Conservation (phyloP, 2,797 vertebrate species). For the Sebastes alutus region DNA sequence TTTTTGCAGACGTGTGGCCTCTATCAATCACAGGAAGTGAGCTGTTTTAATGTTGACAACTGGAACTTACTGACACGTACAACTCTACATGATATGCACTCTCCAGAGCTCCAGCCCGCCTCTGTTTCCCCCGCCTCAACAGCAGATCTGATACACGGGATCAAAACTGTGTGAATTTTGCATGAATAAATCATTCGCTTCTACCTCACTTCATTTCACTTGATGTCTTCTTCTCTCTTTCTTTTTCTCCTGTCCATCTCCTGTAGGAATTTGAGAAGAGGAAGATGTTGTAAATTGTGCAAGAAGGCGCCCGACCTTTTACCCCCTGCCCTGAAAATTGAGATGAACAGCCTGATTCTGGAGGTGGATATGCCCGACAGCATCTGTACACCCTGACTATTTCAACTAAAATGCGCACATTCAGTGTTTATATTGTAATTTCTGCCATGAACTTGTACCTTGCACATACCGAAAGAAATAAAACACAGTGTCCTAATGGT, state of each 20-base stretch:
- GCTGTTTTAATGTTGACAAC: conserved; percentile 58
- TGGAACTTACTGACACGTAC: conserved; percentile 39
- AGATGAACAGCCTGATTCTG: conserved; percentile 62
- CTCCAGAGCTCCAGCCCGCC: conserved; percentile 47
- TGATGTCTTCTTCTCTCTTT: conserved; percentile 33
- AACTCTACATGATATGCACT: conserved; percentile 36
- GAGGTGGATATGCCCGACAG: conserved; percentile 52
- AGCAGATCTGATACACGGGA: conserved; percentile 50
- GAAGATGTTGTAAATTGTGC: conserved; percentile 90
- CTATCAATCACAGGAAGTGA: conserved; percentile 57
- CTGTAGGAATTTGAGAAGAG: conserved; percentile 97
- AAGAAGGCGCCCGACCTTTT: conserved; percentile 43
- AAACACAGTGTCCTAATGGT: conserved; percentile 57
- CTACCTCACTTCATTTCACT: conserved; percentile 50
- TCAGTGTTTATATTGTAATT: conserved; percentile 71
- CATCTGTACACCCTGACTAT: conserved; percentile 44
- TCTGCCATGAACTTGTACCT: conserved; percentile 71
- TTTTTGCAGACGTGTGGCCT: conserved; percentile 29
- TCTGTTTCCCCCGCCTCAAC: conserved; percentile 9
- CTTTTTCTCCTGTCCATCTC: conserved; percentile 49
- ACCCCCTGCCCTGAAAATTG: conserved; percentile 38
- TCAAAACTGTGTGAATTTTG: conserved; percentile 66
- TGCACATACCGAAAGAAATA: conserved; percentile 66
- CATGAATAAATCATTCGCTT: conserved; percentile 72
- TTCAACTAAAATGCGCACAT: conserved; percentile 50